A percentile compares a stretch with the other conserved stretches of the same genome.
Evolutionary conservation across 2,113 vertebrate genomes (phyloP).

Genomic region (Clarias macrocephalus): DNA sequence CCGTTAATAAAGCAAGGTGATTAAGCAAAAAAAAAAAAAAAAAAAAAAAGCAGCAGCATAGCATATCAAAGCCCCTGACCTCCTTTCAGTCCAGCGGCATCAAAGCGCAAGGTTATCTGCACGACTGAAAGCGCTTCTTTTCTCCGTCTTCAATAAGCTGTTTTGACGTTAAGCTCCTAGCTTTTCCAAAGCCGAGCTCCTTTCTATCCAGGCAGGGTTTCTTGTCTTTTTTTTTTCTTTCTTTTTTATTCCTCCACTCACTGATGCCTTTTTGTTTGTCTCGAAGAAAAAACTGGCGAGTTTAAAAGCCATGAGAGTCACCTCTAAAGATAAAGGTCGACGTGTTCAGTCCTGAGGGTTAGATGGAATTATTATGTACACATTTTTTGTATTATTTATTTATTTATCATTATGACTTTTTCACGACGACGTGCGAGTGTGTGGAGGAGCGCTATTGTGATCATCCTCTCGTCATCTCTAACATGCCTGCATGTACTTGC

Average conservation of each 20-base stretch:
- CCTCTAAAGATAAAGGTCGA: background rate
- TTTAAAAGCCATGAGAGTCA: constrained; percentile 15
- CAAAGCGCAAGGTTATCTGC: constrained; percentile 49
- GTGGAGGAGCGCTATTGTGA: background rate
- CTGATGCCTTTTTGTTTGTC: constrained; percentile 32
- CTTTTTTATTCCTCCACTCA: background rate
- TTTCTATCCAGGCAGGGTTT: constrained; percentile 25
- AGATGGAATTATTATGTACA: background rate
- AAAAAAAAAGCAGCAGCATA: constrained; percentile 15
- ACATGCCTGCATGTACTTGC: constrained; percentile 22
- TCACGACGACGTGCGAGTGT: constrained; percentile 28
- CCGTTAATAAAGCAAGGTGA: constrained; percentile 20
- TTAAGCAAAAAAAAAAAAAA: constrained; percentile 18
- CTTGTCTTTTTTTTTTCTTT: background rate
- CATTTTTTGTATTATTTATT: background rate
- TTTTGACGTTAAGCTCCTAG: constrained; percentile 40
- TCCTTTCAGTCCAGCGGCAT: constrained; percentile 41
- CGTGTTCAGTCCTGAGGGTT: background rate
- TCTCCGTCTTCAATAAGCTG: constrained; percentile 35
- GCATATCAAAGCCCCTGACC: constrained; percentile 52
- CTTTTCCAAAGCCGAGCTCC: constrained; percentile 28
- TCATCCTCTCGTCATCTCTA: constrained; percentile 27
- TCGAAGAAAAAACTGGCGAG: background rate
- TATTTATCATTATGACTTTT: background rate
- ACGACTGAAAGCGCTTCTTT: constrained; percentile 50